Base-by-base conservation (phyloP, 2,113 vertebrate species). In the Forbesichthys agassizii region DNA sequence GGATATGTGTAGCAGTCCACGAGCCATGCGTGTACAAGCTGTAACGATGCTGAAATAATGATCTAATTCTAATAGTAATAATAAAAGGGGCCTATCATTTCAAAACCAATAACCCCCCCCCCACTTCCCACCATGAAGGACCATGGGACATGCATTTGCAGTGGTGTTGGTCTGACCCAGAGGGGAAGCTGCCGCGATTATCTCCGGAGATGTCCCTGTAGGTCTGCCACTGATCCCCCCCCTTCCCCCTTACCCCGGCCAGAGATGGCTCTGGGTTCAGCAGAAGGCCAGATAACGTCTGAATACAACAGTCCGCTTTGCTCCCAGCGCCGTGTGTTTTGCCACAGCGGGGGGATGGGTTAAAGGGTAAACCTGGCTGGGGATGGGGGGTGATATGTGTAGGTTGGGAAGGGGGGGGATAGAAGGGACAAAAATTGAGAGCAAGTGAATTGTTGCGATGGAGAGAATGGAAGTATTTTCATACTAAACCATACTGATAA, bases 131-230 rank as follows among this genome's bases (percentile, higher is more conserved):
- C 3, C 36, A 7, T 42, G 4, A 7, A 7, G 36, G 4, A 42
- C 36, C 54, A 69, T 71, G 70, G 53, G 20, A 20, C 20, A 10
- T 18, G 47, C 52, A 11, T 63, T 66, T 61, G 53, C 61, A 16
- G 66, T 54, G 77, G 53, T 18, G 54, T 33, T 62, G 59, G 73
- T 27, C 60, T 80, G 16, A 57, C 3, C 55, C 16, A 57, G 3
- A 3, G 5, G 20, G 55, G 55, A 57, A 27, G 55, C 64, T 63
- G 18, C 9, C 8, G 16, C 5, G 75, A 74, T 86, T 82, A 78
- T 83, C 67, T 72, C 72, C 61, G 68, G 70, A 79, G 71, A 64
- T 76, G 66, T 77, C 81, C 74, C 67, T 73, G 59, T 73, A 57
- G 78, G 76, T 74, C 69, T 73, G 60, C 70, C 27, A 55, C 82